Evolutionary conservation across 2,113 vertebrate species (phyloP).

Genomic region (Euleptes europaea): DNA sequence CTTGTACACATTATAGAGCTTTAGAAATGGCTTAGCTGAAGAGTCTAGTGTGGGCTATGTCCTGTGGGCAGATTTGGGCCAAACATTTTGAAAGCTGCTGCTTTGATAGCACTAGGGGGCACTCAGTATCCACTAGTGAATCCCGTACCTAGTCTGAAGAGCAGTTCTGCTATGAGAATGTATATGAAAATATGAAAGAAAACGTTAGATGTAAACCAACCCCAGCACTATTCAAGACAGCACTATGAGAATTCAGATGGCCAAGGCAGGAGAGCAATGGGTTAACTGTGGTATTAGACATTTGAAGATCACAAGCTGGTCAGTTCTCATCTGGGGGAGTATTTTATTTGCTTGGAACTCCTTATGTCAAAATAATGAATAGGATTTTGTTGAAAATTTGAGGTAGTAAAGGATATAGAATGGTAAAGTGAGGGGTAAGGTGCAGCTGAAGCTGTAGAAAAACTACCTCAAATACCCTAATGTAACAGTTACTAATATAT

Average conservation of each 20-base stretch:
- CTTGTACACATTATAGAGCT: background rate
- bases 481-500: background rate
- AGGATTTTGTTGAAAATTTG: background rate
- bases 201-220: background rate
- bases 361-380: background rate
- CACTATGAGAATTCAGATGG: background rate
- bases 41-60: background rate
- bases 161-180: background rate
- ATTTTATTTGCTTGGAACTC: background rate
- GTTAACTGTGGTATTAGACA: background rate
- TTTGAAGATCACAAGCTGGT: background rate
- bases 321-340: background rate
- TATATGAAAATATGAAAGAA: background rate
- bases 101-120: constrained; percentile 28
- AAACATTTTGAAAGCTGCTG: background rate
- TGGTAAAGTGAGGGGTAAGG: background rate
- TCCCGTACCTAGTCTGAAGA: background rate
- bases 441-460: background rate
- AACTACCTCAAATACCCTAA: background rate
- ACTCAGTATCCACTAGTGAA: constrained; percentile 17
- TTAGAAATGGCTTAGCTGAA: background rate
- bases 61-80: constrained; percentile 17
- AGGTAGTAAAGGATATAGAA: background rate
- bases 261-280: background rate
- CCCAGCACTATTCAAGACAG: background rate